These are phyloP conservation scores for Pagetopsis macropterus DNA, from an alignment of 2,797 vertebrate genomes.

Conservation along the genomic window DNA sequence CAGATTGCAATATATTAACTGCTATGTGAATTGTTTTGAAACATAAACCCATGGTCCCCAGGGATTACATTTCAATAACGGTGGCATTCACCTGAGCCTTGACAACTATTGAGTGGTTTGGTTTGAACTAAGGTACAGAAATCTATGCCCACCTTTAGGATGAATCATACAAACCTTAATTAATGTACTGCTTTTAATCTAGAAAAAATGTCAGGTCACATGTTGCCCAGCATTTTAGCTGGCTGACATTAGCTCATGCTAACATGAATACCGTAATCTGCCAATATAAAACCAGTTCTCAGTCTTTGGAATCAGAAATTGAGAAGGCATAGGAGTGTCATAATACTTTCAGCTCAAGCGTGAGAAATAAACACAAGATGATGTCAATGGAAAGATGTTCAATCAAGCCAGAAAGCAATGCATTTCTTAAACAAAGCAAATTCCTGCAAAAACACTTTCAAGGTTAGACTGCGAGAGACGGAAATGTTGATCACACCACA, in stretches of 20 bases:
- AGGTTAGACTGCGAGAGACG: neutral
- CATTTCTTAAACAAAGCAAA: conserved; percentile 1
- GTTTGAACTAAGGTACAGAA: neutral
- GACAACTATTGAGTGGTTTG: neutral
- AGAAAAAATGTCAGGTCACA: neutral
- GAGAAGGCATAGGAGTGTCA: neutral
- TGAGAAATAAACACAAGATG: neutral
- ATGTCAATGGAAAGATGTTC: neutral
- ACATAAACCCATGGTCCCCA: neutral
- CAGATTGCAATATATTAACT: neutral
- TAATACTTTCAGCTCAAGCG: neutral
- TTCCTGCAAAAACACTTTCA: neutral
- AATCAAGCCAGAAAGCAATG: neutral
- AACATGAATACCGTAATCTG: neutral
- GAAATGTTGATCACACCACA: neutral
- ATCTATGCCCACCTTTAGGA: neutral
- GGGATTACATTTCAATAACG: neutral
- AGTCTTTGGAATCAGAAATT: neutral
- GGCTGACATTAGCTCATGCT: neutral
- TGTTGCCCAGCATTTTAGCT: too few species aligned
- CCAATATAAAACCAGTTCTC: neutral
- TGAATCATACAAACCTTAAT: neutral
- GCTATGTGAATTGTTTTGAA: neutral
- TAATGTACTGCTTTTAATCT: neutral
- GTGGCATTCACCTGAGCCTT: neutral